Base-by-base conservation (phyloP, 2,888 invertebrate species). In the Corbicula japonica region DNA sequence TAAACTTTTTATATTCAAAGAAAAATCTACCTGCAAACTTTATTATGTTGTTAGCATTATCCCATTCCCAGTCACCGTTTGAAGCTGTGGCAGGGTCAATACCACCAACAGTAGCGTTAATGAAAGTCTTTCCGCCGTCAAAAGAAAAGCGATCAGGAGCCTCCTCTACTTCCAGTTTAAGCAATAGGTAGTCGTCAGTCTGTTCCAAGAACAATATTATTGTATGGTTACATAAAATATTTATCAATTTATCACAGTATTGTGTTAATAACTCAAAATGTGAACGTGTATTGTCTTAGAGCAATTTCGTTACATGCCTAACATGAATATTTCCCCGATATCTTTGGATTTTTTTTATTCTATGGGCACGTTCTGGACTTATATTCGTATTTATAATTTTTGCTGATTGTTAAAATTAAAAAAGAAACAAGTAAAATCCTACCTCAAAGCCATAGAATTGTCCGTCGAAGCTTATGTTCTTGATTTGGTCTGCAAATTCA, bases 391-490 rank as follows among this genome's bases (percentile, higher is more conserved):
- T n/a, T n/a, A n/a, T n/a, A n/a, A n/a, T n/a, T n/a, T n/a, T n/a
- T n/a, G n/a, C n/a, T n/a, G n/a, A n/a, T n/a, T n/a, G n/a, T n/a
- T n/a, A n/a, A n/a, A n/a, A n/a, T n/a, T n/a, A n/a, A n/a, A n/a
- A n/a, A n/a, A n/a, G n/a, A n/a, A n/a, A n/a, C n/a, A n/a, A 54
- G 23, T 10, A 41, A 15, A 41, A 12, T n/a, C 85, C 79, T 76
- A 89, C 89, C 68, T 83, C 75, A 74, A 92, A 89, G 26, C 82
- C 80, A 56, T 90, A 87, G 73, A 90, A 84, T 12, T 50, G 80
- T 34, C 89, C 89, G 26, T 69, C 74, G 65, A 87, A 92, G 52
- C 90, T 89, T 71, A 92, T 87, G 65, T 93, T 93, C 1, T 84
- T 88, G 4, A 91, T 52, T 6, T 90, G 88, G 1, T 81, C 86